Conservation (phyloP, 2,797 vertebrate species). For the Glossophaga mutica region DNA sequence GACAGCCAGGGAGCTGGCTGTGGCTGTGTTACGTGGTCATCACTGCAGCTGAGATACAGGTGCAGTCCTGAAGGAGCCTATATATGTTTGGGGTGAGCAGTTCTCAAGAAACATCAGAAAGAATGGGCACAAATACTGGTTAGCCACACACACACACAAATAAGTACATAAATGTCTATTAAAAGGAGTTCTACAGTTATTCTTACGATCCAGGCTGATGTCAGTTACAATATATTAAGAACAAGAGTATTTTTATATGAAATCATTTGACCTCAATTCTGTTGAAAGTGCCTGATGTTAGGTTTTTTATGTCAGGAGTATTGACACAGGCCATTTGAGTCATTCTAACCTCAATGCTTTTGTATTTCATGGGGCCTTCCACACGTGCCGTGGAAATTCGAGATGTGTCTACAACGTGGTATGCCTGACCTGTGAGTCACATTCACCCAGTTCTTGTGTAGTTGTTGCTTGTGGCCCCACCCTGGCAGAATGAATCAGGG, state of each 20-base stretch:
- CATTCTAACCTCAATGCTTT: background rate
- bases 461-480: background rate
- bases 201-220: background rate
- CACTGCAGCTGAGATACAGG: background rate
- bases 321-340: background rate
- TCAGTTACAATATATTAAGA: background rate
- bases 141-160: background rate
- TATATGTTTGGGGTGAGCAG: background rate
- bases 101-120: background rate
- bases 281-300: background rate
- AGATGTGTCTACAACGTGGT: background rate
- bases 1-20: background rate
- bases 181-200: background rate
- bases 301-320: background rate
- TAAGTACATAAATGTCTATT: background rate
- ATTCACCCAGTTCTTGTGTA: background rate
- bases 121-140: background rate
- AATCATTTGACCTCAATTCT: constrained; percentile 11
- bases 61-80: background rate
- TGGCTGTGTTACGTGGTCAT: background rate
- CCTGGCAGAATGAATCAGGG: background rate
- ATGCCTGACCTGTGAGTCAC: background rate
- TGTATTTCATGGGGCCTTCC: background rate
- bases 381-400: background rate
- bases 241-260: background rate